phyloP scores from a whole-genome alignment of 2,113 vertebrate genomes.

The Oreochromis tanganicae region DNA sequence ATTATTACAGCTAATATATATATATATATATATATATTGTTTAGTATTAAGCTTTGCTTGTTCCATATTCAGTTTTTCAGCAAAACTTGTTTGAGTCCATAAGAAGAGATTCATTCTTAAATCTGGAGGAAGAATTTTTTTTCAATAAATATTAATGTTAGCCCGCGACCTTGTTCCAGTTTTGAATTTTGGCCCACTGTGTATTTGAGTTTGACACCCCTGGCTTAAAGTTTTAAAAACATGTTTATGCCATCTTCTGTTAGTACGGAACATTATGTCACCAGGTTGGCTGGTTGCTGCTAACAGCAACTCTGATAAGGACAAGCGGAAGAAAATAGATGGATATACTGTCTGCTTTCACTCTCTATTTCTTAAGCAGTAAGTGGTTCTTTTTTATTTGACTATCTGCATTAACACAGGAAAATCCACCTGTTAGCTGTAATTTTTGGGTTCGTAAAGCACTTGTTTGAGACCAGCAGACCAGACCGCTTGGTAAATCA shows the following conservation, averaged over 20 bases:
- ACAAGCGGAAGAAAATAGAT: neutral
- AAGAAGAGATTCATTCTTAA: no score
- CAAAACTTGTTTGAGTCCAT: no score
- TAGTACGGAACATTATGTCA: neutral
- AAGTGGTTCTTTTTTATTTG: neutral
- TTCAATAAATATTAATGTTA: no score
- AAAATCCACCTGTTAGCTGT: neutral
- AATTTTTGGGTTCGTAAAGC: neutral
- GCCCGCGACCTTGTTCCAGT: no score
- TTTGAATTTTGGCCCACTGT: no score
- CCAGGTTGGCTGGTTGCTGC: neutral
- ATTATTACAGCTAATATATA: no score
- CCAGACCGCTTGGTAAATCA: accelerated
- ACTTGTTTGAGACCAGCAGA: neutral
- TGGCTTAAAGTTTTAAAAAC: neutral
- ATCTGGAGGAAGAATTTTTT: no score
- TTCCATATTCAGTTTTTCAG: no score
- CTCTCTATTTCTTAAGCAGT: neutral
- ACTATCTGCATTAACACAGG: neutral
- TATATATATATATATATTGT: no score
- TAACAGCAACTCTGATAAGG: neutral
- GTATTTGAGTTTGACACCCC: no score
- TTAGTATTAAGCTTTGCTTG: no score
- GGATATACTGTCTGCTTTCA: neutral
- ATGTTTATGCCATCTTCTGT: neutral